Evolutionary conservation across 2,797 vertebrate genomes (phyloP).

Genomic region (Chaetodon trifasciatus): DNA sequence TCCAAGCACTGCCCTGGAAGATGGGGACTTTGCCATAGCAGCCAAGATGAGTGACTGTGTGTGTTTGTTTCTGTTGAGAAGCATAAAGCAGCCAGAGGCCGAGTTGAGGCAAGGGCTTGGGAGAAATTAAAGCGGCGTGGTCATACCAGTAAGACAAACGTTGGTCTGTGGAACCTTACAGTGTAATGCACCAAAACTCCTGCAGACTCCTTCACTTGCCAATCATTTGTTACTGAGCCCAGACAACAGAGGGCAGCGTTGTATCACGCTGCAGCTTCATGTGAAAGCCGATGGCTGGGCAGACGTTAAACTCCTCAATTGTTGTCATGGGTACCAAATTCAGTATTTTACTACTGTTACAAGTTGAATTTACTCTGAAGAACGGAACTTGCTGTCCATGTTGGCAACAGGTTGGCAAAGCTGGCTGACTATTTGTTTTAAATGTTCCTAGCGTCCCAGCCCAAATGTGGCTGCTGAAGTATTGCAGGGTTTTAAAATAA

Average conservation of each 20-base stretch:
- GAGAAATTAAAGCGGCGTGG: slow-evolving; percentile 50
- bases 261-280: slow-evolving; percentile 37
- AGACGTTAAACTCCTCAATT: slow-evolving; percentile 20
- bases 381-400: not conserved
- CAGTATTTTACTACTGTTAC: not conserved
- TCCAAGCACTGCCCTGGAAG: slow-evolving; percentile 69
- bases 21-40: slow-evolving; percentile 57
- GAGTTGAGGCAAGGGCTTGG: slow-evolving; percentile 46
- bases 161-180: slow-evolving; percentile 25
- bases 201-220: slow-evolving; percentile 40
- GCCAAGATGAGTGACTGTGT: slow-evolving; percentile 48
- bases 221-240: slow-evolving; percentile 24
- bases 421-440: not conserved
- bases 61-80: slow-evolving; percentile 51
- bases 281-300: not conserved
- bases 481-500: slow-evolving; percentile 35
- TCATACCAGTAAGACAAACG: slow-evolving; percentile 36
- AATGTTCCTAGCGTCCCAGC: not conserved
- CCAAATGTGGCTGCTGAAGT: slow-evolving; percentile 40
- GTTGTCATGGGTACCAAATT: slow-evolving; percentile 3
- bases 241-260: slow-evolving; percentile 78
- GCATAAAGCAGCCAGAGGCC: slow-evolving; percentile 59
- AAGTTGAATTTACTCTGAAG: not conserved
- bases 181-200: slow-evolving; percentile 28
- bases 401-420: not conserved